Conservation (phyloP, 2,888 invertebrate species). For the Nasonia oneida region DNA sequence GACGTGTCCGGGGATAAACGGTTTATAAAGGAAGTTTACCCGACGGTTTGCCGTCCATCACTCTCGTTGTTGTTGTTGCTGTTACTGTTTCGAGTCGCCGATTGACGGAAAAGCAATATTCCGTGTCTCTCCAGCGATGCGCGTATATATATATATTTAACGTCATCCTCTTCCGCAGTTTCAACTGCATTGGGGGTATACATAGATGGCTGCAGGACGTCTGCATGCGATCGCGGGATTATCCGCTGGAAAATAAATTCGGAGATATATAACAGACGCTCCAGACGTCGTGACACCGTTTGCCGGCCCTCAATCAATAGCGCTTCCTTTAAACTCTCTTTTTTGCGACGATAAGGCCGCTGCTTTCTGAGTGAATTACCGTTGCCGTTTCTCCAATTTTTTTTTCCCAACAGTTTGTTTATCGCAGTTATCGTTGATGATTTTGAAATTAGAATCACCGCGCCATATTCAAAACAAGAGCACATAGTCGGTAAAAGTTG, state of each 20-base stretch:
- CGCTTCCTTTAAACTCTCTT: slow-evolving; percentile 8
- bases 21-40: slow-evolving; percentile 12
- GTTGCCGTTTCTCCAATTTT: no score
- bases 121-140: not conserved
- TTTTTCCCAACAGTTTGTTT: no score
- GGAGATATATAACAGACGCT: not conserved
- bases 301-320: slow-evolving; percentile 5
- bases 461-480: no score
- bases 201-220: not conserved
- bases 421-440: no score
- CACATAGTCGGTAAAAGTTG: not conserved
- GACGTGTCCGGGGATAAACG: slow-evolving; percentile 1
- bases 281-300: slow-evolving; percentile 6
- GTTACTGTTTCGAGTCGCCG: not conserved
- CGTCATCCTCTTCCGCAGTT: not conserved
- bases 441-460: no score
- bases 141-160: no score
- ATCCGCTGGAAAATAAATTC: slow-evolving; percentile 6
- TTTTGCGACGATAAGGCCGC: not conserved
- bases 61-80: not conserved
- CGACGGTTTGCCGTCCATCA: not conserved
- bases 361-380: no score
- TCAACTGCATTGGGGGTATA: not conserved
- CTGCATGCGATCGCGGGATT: not conserved
- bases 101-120: slow-evolving; percentile 10